Evolutionary conservation across 2,113 vertebrate genomes (phyloP).

Genomic region (Onychostoma macrolepis): DNA sequence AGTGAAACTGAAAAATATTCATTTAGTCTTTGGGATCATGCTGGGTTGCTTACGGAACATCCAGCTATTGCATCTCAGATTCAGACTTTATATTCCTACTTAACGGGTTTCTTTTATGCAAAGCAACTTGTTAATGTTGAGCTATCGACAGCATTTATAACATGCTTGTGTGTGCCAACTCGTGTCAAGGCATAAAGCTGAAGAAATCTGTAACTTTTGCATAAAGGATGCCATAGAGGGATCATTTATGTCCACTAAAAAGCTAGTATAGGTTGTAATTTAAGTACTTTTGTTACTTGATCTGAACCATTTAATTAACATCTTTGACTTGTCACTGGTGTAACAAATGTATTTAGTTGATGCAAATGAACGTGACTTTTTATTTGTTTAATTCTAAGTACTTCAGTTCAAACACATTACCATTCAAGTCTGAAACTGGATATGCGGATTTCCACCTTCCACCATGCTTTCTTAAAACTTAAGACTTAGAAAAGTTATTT

Average conservation of each 20-base stretch:
- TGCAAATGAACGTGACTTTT: neutral
- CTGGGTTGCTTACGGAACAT: conserved; percentile 22
- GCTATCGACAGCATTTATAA: conserved; percentile 19
- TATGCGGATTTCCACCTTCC: no score
- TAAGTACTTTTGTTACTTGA: neutral
- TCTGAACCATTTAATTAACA: neutral
- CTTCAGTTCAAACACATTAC: neutral
- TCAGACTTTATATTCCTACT: neutral
- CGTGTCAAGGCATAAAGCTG: neutral
- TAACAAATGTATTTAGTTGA: neutral
- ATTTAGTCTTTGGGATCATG: conserved; percentile 9
- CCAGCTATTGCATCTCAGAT: neutral
- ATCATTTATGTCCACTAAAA: neutral
- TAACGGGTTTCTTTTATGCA: neutral
- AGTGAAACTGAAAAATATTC: conserved; percentile 28
- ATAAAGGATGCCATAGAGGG: neutral
- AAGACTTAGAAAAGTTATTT: neutral
- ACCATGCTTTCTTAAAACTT: neutral
- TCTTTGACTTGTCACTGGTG: neutral
- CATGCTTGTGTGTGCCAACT: neutral
- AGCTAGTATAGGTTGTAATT: neutral
- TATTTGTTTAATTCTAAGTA: neutral
- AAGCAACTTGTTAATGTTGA: neutral
- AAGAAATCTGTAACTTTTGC: neutral
- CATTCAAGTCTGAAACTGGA: neutral